Conservation (phyloP, 1,140 invertebrate species). For the Zaprionus africanus region DNA sequence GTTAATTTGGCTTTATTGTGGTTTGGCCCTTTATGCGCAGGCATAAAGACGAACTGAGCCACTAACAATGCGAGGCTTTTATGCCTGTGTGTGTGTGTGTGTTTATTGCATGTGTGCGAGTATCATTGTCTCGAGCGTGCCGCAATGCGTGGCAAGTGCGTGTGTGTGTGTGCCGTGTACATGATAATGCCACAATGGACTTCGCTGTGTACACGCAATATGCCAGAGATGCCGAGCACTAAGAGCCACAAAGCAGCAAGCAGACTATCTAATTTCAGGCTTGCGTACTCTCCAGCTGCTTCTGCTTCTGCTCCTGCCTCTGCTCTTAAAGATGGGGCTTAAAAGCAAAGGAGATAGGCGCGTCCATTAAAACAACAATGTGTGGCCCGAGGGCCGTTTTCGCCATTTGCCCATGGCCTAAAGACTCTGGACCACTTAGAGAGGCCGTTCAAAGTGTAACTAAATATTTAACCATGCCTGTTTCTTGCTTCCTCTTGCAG, state of each 20-base stretch:
- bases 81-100: background rate
- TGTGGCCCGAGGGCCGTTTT: constrained; percentile 42
- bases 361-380: constrained; percentile 57
- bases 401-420: constrained; percentile 28
- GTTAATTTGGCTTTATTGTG: constrained; percentile 70
- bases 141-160: constrained; percentile 62
- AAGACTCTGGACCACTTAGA: constrained; percentile 23
- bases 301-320: background rate
- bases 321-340: background rate
- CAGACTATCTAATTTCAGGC: background rate
- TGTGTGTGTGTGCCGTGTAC: constrained; percentile 51
- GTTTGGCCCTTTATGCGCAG: constrained; percentile 70
- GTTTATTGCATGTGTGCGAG: constrained; percentile 7
- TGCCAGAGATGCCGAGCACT: constrained; percentile 18
- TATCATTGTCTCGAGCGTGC: constrained; percentile 52
- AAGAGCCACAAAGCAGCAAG: constrained; percentile 45
- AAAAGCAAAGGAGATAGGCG: background rate
- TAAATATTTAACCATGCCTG: constrained; percentile 24
- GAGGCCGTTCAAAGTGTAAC: constrained; percentile 6
- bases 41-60: constrained; percentile 56
- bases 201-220: constrained; percentile 59
- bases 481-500: constrained; percentile 74
- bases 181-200: constrained; percentile 65
- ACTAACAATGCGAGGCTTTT: constrained; percentile 12
- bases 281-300: background rate